These are phyloP conservation scores for Myodes glareolus DNA, from an alignment of 2,113 vertebrate species.

Conservation along the genomic window DNA sequence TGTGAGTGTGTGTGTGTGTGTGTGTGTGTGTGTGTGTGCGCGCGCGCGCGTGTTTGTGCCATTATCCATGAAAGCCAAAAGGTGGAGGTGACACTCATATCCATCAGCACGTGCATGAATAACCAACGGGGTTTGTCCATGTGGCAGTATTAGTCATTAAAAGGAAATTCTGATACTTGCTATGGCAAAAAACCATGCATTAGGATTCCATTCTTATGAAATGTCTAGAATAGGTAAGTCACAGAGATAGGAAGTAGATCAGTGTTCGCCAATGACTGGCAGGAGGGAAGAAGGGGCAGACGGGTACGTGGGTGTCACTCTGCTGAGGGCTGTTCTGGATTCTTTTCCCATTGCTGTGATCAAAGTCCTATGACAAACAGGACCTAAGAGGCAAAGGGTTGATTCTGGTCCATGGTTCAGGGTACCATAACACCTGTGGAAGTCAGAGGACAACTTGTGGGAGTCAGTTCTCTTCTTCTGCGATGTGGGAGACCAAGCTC, in stretches of 20 bases:
- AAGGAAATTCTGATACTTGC: background rate
- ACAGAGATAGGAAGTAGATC: background rate
- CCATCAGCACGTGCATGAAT: background rate
- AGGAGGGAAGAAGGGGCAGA: background rate
- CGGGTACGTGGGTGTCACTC: background rate
- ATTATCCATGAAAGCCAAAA: background rate
- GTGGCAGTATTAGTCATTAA: background rate
- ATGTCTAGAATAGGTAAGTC: background rate
- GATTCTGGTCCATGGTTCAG: background rate
- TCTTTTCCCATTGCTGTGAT: background rate
- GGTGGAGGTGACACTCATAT: background rate
- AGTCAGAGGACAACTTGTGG: background rate
- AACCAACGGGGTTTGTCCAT: background rate
- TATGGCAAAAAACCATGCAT: background rate
- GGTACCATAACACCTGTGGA: background rate
- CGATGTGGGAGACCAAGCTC: too few species aligned
- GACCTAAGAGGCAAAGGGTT: background rate
- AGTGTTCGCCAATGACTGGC: background rate
- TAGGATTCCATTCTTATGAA: background rate
- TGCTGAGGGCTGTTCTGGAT: background rate
- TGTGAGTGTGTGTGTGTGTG: background rate
- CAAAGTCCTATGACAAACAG: background rate
- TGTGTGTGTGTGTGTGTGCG: background rate
- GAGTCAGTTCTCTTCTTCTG: background rate
- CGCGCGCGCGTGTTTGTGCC: too few species aligned